phyloP scores from a whole-genome alignment of 2,888 invertebrate species.

The Furcula furcula region DNA sequence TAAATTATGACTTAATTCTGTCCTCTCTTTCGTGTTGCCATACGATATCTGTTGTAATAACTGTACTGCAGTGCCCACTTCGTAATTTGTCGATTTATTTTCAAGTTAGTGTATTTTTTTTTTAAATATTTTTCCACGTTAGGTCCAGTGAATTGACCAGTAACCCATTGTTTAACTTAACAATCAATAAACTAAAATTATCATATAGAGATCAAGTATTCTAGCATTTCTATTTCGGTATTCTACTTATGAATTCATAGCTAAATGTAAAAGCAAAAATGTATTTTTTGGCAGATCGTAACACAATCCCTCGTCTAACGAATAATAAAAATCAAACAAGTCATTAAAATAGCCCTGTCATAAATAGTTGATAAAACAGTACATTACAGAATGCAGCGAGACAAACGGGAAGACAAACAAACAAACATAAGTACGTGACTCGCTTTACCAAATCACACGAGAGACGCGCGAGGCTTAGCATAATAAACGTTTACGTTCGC shows the following conservation, averaged over 20 bases:
- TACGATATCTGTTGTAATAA: constrained; percentile 57
- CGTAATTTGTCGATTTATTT: too few species aligned
- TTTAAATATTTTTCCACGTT: too few species aligned
- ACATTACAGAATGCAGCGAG: constrained; percentile 55
- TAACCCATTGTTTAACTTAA: too few species aligned
- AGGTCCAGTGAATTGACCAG: too few species aligned
- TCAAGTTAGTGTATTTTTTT: too few species aligned
- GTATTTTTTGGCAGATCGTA: constrained; percentile 12
- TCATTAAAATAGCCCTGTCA: constrained; percentile 58
- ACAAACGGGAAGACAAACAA: constrained; percentile 55
- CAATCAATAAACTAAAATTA: too few species aligned
- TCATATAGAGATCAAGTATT: too few species aligned
- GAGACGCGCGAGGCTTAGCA: constrained; percentile 74
- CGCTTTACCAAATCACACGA: constrained; percentile 78
- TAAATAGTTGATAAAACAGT: constrained; percentile 59
- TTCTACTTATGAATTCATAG: neutral
- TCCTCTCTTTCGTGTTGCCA: constrained; percentile 60
- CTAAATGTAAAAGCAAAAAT: neutral
- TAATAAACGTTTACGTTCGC: constrained; percentile 49
- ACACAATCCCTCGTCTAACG: constrained; percentile 61
- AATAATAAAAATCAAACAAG: constrained; percentile 49
- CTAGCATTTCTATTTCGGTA: too few species aligned
- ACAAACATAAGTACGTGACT: constrained; percentile 68
- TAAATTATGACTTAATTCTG: constrained; percentile 78
- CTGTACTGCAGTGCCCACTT: constrained; percentile 53